A percentile compares a stretch with the other conserved stretches of the same genome.
Evolutionary conservation across 1,140 invertebrate species (phyloP).

Genomic region (Drosophila guanche): DNA sequence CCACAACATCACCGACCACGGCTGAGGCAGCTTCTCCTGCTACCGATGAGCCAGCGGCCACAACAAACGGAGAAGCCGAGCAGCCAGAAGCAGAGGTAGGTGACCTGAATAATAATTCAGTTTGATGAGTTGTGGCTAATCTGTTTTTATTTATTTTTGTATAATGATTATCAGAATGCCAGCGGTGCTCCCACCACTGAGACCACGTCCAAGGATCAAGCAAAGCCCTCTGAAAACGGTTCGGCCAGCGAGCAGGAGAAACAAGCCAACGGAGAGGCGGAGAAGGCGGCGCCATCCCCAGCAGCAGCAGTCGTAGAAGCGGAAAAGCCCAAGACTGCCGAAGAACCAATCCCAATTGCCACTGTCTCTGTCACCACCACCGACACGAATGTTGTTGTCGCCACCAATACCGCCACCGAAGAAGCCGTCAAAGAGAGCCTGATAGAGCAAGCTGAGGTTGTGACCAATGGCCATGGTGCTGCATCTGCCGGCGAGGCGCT

Average conservation of each 20-base stretch:
- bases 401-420: constrained; percentile 73
- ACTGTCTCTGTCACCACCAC: constrained; percentile 30
- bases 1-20: constrained; percentile 39
- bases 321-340: constrained; percentile 30
- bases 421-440: constrained; percentile 40
- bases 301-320: constrained; percentile 45
- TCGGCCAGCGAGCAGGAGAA: constrained; percentile 62
- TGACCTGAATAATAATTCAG: not conserved
- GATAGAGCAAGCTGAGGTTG: constrained; percentile 40
- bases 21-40: constrained; percentile 44
- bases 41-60: constrained; percentile 33
- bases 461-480: constrained; percentile 69
- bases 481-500: constrained; percentile 39
- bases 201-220: constrained; percentile 48
- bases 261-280: constrained; percentile 60
- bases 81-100: constrained; percentile 55
- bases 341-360: constrained; percentile 28
- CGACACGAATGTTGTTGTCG: constrained; percentile 68
- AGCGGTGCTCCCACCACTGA: constrained; percentile 24
- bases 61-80: constrained; percentile 71
- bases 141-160: not conserved
- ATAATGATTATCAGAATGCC: constrained; percentile 21
- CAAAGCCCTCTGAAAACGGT: constrained; percentile 68
- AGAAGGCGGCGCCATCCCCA: constrained; percentile 42
- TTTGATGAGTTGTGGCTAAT: not conserved